Evolutionary conservation across 1,140 invertebrate species (phyloP), one percentile per base, ranked within the genome.

Genomic region (Mactra quadrangularis): DNA sequence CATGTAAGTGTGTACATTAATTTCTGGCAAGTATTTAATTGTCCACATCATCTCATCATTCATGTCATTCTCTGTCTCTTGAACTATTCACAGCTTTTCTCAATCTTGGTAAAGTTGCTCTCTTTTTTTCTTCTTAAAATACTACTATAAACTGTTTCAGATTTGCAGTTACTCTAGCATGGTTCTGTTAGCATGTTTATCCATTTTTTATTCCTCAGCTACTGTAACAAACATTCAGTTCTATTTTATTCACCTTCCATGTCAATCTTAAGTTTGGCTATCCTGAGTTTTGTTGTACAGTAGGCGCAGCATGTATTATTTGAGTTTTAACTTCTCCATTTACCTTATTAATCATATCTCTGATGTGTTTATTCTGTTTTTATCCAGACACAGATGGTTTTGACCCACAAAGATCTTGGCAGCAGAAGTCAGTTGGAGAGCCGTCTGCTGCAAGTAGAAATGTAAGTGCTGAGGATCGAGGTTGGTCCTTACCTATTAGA

Each of bases 131-230:
- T 41, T 41, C 6, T 41, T 6, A 7, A n/a, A 41, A 41, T 7
- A 41, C 38, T 41, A 6, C 38, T 15, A 41, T n/a, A 41, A 41
- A 15, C 38, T 41, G 38, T 19, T 60, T 76, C 72, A 76, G 72
- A 76, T 76, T 76, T 76, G 72, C 72, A 76, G 72, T 76, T 76
- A 41, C 52, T 33, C 25, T 62, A n/a, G 70, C 70, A 72, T 72
- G 70, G 22, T 57, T 57, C 3, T 31, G 45, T 25, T 38, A 29
- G 25, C 27, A 38, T 19, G 59, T 62, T 19, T 19, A n/a, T n/a
- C 7, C 35, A 19, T 35, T 62, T 62, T 41, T 62, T 62, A 1
- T 13, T 62, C 15, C 29, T 38, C 7, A 62, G 31, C 55, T 59
- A 31, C 35, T 62, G 6, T 41, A 41, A 6, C 38, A 41, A 11